Evolutionary conservation across 2,797 vertebrate genomes (phyloP).

Genomic region (Tarsius wallacei): DNA sequence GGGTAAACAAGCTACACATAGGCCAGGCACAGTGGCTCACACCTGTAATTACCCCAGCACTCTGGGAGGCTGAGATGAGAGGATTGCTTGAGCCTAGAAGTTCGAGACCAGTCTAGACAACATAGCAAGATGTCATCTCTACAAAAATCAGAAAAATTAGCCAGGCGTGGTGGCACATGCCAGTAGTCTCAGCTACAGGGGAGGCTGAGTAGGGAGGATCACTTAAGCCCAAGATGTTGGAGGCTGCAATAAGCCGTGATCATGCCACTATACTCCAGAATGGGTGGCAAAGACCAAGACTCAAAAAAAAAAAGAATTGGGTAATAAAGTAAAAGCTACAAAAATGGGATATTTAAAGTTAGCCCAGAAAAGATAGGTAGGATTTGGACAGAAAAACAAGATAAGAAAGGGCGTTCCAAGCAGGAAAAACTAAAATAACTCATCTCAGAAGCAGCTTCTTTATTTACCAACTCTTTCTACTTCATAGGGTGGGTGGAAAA

Average conservation of each 20-base stretch:
- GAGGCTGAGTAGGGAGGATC: background rate
- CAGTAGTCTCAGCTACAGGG: background rate
- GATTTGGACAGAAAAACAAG: background rate
- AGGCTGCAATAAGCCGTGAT: background rate
- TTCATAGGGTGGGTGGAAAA: conserved; percentile 30
- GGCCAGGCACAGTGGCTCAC: background rate
- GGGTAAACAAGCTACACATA: background rate
- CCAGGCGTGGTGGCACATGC: background rate
- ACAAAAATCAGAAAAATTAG: background rate
- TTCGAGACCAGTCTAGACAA: background rate
- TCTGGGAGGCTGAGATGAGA: background rate
- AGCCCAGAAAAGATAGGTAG: background rate
- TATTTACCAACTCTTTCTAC: conserved; percentile 52
- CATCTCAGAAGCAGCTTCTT: conserved; percentile 24
- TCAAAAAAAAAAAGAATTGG: too few relatives aligned
- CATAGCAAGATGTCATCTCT: background rate
- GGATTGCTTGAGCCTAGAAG: background rate
- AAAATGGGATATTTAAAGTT: conserved; percentile 42
- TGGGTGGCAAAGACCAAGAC: background rate
- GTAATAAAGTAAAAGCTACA: background rate
- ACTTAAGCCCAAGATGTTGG: background rate
- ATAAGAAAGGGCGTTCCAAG: conserved; percentile 35
- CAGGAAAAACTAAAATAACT: conserved; percentile 40
- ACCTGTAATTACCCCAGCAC: background rate
- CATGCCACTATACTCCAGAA: background rate